phyloP scores from a whole-genome alignment of 2,888 invertebrate species.

The Prosapia bicincta region DNA sequence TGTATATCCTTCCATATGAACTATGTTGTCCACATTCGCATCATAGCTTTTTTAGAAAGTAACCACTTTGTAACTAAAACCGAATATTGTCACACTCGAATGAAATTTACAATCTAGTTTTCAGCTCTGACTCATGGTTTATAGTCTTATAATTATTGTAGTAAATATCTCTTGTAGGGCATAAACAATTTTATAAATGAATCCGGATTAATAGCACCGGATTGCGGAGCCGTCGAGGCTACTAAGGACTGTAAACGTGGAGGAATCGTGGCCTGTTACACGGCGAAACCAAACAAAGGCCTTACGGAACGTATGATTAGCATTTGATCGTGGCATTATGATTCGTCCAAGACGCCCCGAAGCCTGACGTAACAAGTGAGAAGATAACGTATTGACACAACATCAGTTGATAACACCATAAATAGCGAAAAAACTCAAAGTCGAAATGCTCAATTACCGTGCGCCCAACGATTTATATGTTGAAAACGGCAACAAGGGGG shows the following conservation, averaged over 20 bases:
- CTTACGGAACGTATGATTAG: neutral
- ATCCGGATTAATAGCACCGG: neutral
- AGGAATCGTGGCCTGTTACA: neutral
- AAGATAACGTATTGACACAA: conserved; percentile 26
- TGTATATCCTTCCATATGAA: no score
- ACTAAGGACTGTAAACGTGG: neutral
- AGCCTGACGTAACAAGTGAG: conserved; percentile 18
- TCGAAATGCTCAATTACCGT: neutral
- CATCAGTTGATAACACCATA: conserved; percentile 19
- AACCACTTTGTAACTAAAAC: no score
- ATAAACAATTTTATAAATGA: neutral
- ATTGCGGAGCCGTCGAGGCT: neutral
- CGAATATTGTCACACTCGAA: no score
- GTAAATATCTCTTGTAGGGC: neutral
- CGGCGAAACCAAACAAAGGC: conserved; percentile 1
- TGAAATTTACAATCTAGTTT: no score
- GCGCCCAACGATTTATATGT: conserved; percentile 22
- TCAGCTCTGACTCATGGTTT: no score
- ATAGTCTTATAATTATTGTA: neutral
- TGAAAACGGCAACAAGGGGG: conserved; percentile 27
- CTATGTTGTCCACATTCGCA: no score
- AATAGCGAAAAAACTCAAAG: conserved; percentile 19
- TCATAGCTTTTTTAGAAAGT: no score
- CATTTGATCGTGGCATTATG: neutral
- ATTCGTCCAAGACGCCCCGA: conserved; percentile 5